A percentile compares a stretch with the other conserved stretches of the same genome.
These are phyloP conservation scores for Periophthalmus modestus DNA, from an alignment of 2,113 vertebrate genomes.

Conservation along the genomic window DNA sequence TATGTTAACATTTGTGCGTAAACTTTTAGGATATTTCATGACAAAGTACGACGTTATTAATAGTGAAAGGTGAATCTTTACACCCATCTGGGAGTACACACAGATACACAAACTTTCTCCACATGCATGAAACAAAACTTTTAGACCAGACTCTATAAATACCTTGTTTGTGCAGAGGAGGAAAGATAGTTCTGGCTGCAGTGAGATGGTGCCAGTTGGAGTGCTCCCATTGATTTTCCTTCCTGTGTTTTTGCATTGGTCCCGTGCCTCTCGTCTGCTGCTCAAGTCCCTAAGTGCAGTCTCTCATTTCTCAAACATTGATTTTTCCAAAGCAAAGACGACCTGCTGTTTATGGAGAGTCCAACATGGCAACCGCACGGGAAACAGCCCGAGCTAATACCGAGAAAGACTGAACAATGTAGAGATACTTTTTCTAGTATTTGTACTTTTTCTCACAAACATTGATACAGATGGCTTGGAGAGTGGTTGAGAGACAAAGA, in stretches of 20 bases:
- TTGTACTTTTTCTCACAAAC: too few relatives aligned
- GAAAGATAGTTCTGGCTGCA: not conserved
- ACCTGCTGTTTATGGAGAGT: not conserved
- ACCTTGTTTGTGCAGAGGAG: not conserved
- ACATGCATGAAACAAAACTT: too few relatives aligned
- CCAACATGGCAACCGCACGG: not conserved
- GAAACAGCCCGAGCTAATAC: not conserved
- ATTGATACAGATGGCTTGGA: too few relatives aligned
- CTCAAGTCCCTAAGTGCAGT: not conserved
- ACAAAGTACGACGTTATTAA: too few relatives aligned
- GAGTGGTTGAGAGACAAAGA: too few relatives aligned
- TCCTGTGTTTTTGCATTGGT: not conserved
- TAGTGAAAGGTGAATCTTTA: too few relatives aligned
- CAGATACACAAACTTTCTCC: too few relatives aligned
- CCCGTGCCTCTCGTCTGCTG: not conserved
- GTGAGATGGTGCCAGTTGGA: not conserved
- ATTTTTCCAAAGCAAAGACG: not conserved
- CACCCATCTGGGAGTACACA: too few relatives aligned
- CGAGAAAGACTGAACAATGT: not conserved
- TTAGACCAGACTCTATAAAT: too few relatives aligned
- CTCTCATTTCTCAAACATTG: constrained; percentile 2
- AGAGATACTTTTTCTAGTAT: too few relatives aligned
- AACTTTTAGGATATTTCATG: too few relatives aligned
- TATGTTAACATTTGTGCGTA: too few relatives aligned
- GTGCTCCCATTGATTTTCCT: not conserved